Conservation (phyloP, 2,888 invertebrate genomes). For the Aspidiotus destructor region DNA sequence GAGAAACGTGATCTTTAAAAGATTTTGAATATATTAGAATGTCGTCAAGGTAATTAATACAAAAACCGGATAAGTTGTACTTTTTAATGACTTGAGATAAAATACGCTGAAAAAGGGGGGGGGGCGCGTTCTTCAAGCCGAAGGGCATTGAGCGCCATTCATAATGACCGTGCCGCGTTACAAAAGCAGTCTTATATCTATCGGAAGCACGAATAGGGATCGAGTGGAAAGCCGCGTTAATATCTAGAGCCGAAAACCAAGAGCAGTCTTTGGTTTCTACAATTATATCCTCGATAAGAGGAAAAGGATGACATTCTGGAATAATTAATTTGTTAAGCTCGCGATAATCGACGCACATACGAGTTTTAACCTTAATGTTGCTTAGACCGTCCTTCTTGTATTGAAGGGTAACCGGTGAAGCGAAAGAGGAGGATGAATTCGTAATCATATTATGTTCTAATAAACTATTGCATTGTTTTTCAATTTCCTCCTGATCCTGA, state of each 20-base stretch:
- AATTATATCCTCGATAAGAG: conserved; percentile 13
- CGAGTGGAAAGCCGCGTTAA: background rate
- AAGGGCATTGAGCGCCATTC: background rate
- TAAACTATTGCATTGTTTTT: conserved; percentile 12
- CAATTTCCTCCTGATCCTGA: background rate
- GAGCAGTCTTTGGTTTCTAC: conserved; percentile 39
- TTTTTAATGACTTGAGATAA: background rate
- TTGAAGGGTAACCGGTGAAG: conserved; percentile 6
- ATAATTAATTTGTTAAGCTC: conserved; percentile 14
- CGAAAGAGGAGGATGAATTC: conserved; percentile 4
- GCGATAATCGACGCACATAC: conserved; percentile 17
- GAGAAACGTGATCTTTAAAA: conserved; percentile 36
- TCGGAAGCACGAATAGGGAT: background rate
- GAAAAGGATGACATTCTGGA: conserved; percentile 17
- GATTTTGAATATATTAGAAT: conserved; percentile 34
- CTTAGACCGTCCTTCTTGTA: background rate
- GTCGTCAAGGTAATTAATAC: background rate
- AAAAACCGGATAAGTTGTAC: no score
- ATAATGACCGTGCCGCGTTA: conserved; percentile 16
- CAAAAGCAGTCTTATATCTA: conserved; percentile 18
- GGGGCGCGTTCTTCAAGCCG: conserved; percentile 12
- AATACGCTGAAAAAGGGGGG: background rate
- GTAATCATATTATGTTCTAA: background rate
- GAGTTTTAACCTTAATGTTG: background rate
- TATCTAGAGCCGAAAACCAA: conserved; percentile 40